Evolutionary conservation across 2,797 vertebrate genomes (phyloP).

Genomic region (Cottoperca gobio): DNA sequence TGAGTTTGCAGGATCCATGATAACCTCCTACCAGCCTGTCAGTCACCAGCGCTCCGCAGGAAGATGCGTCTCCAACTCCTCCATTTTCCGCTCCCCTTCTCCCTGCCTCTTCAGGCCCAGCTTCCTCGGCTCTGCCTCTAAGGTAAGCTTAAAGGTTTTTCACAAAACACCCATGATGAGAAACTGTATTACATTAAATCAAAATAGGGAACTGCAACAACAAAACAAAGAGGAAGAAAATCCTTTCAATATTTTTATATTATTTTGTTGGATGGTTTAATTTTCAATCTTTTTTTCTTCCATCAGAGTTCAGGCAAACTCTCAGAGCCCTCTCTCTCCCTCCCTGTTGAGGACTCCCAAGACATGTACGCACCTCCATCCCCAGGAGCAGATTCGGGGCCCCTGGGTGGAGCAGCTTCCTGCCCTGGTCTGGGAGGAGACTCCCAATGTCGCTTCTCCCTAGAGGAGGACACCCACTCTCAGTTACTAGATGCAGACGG

Average conservation of each 20-base stretch:
- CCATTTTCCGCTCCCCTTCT: slow-evolving; percentile 92
- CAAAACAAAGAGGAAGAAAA: background rate
- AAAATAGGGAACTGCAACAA: background rate
- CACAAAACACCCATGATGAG: background rate
- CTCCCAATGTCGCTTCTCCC: slow-evolving; percentile 91
- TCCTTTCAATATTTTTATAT: background rate
- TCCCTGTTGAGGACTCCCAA: slow-evolving; percentile 90
- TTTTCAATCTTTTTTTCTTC: background rate
- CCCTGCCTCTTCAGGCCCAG: slow-evolving; percentile 93
- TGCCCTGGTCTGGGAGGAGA: slow-evolving; percentile 84
- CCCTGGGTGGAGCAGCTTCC: slow-evolving; percentile 71
- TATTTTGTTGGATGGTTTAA: background rate
- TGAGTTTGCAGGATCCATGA: slow-evolving; percentile 94
- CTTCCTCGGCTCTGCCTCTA: slow-evolving; percentile 94
- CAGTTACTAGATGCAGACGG: slow-evolving; percentile 97
- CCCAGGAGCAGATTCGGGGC: slow-evolving; percentile 84
- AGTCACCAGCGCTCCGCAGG: slow-evolving; percentile 83
- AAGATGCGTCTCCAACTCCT: slow-evolving; percentile 75
- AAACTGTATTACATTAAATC: background rate
- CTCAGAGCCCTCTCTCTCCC: slow-evolving; percentile 93
- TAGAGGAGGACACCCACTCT: slow-evolving; percentile 97
- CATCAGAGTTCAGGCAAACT: slow-evolving; percentile 95
- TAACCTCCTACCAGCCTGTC: slow-evolving; percentile 95
- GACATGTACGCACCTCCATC: slow-evolving; percentile 85
- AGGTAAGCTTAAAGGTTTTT: slow-evolving; percentile 80